Evolutionary conservation across 2,797 vertebrate genomes (phyloP).

Genomic region (Hippoglossus hippoglossus): DNA sequence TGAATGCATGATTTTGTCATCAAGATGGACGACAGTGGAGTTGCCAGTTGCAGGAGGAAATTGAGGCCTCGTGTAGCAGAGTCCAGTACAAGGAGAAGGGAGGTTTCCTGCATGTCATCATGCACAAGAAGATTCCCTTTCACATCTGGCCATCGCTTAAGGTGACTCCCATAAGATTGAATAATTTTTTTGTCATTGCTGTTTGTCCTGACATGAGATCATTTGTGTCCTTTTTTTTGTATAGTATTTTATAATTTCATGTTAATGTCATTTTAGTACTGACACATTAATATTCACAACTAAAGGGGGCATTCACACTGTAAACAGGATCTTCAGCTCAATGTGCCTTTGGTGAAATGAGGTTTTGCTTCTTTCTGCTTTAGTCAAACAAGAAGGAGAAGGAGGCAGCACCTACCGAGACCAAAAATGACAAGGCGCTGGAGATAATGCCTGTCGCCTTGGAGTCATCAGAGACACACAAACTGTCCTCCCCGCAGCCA

Average conservation of each 20-base stretch:
- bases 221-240: not conserved
- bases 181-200: not conserved
- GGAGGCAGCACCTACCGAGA: slow-evolving; percentile 68
- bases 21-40: slow-evolving; percentile 93
- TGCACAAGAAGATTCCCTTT: slow-evolving; percentile 97
- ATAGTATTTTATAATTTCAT: not conserved
- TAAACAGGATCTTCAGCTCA: not conserved
- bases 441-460: slow-evolving; percentile 56
- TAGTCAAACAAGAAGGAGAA: slow-evolving; percentile 86
- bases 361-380: slow-evolving; percentile 19
- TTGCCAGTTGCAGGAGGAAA: slow-evolving; percentile 93
- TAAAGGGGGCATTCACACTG: not conserved
- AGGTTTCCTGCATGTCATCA: slow-evolving; percentile 89
- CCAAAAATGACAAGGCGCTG: slow-evolving; percentile 85
- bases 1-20: not conserved
- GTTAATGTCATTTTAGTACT: not conserved
- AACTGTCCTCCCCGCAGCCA: slow-evolving; percentile 30
- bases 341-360: not conserved
- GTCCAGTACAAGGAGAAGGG: slow-evolving; percentile 93
- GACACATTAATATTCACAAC: not conserved
- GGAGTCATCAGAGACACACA: slow-evolving; percentile 65
- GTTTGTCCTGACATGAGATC: not conserved
- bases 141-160: slow-evolving; percentile 93
- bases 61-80: slow-evolving; percentile 94
- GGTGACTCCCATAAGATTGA: slow-evolving; percentile 75